Conservation (phyloP, 2,113 vertebrate genomes). For the Hymenochirus boettgeri region DNA sequence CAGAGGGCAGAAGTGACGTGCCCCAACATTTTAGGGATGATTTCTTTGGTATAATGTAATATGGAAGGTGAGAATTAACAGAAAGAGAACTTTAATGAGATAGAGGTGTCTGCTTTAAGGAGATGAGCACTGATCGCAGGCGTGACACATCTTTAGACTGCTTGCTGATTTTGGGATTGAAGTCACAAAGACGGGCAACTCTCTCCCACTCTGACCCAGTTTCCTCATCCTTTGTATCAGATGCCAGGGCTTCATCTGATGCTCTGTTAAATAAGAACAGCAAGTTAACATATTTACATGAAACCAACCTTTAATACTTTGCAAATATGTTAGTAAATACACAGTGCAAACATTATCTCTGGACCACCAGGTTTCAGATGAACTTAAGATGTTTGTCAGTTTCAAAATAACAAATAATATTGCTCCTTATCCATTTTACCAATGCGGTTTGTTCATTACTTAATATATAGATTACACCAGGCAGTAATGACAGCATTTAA, state of each 20-base stretch:
- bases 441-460: too few species aligned
- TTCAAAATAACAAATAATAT: too few species aligned
- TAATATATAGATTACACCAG: too few species aligned
- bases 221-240: slow-evolving; percentile 81
- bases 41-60: slow-evolving; percentile 39
- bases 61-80: slow-evolving; percentile 16
- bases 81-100: slow-evolving; percentile 69
- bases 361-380: too few species aligned
- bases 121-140: slow-evolving; percentile 96
- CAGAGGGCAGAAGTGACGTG: too few species aligned
- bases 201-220: slow-evolving; percentile 92
- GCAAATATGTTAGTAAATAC: too few species aligned
- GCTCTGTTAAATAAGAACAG: slow-evolving; percentile 64
- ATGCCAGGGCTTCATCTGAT: slow-evolving; percentile 89
- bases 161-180: slow-evolving; percentile 99
- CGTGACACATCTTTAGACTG: slow-evolving; percentile 96
- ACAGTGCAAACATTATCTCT: too few species aligned
- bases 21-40: slow-evolving; percentile 21
- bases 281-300: too few species aligned
- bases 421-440: too few species aligned
- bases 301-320: neutral
- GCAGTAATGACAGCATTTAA: too few species aligned
- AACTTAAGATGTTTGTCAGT: too few species aligned
- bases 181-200: slow-evolving; percentile 94
- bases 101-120: slow-evolving; percentile 92